phyloP scores from a whole-genome alignment of 2,888 invertebrate genomes.

The Rotaria socialis region DNA sequence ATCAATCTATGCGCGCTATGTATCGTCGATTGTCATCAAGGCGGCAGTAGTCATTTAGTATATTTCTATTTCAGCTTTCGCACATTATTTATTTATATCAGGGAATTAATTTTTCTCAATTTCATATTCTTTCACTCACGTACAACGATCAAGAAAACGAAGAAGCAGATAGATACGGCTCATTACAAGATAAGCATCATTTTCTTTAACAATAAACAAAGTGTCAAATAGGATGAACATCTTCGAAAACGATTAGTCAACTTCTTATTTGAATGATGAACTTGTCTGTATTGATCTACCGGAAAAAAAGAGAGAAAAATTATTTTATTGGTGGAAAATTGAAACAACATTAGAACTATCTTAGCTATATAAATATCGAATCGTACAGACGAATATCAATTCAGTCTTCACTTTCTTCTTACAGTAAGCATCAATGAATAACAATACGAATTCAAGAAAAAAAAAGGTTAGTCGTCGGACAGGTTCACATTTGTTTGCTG shows the following conservation, averaged over 20 bases:
- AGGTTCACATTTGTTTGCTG: conserved; percentile 32
- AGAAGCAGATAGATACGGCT: not conserved
- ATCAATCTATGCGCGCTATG: not conserved
- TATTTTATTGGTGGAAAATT: not conserved
- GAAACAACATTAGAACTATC: not conserved
- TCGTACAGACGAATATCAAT: not conserved
- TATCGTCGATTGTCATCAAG: not conserved
- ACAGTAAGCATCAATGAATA: not conserved
- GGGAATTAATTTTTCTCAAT: not conserved
- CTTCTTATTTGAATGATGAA: not conserved
- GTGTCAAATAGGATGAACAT: not conserved
- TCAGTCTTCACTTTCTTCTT: not conserved
- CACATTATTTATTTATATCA: not conserved
- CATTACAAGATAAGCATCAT: not conserved
- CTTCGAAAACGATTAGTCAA: not conserved
- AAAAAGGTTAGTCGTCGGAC: not conserved
- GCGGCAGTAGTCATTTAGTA: not conserved
- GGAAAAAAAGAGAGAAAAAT: not conserved
- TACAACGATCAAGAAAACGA: not conserved
- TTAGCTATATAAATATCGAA: not conserved
- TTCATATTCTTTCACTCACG: not conserved
- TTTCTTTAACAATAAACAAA: conserved; percentile 5
- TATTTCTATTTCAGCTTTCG: not conserved
- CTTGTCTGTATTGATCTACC: not conserved
- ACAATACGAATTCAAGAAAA: too few species aligned